These are phyloP conservation scores for Papio anubis DNA, from an alignment of 2,113 vertebrate genomes.

Conservation along the genomic window DNA sequence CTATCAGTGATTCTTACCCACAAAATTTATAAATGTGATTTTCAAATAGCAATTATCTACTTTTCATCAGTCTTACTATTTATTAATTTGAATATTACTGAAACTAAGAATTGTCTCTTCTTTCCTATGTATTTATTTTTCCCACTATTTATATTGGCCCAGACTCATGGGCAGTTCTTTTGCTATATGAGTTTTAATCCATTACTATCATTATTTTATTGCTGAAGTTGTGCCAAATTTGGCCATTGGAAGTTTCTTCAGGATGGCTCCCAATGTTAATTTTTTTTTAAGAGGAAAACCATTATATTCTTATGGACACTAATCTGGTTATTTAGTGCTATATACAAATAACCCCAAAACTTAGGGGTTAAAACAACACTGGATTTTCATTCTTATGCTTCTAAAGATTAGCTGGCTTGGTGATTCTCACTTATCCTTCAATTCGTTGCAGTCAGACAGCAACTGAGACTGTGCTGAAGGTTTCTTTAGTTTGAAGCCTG, in stretches of 20 bases:
- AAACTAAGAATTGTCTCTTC: background rate
- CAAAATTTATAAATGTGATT: slow-evolving; percentile 6
- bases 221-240: background rate
- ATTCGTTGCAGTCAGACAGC: background rate
- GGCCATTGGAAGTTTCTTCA: background rate
- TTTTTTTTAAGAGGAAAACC: background rate
- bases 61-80: background rate
- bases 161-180: background rate
- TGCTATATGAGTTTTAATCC: background rate
- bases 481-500: background rate
- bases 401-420: background rate
- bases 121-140: background rate
- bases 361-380: background rate
- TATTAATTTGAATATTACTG: background rate
- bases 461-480: background rate
- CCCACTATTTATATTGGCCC: background rate
- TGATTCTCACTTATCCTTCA: background rate
- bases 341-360: background rate
- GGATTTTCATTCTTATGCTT: background rate
- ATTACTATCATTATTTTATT: background rate
- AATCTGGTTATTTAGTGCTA: background rate
- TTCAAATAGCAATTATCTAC: background rate
- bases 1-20: background rate
- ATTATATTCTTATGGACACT: background rate
- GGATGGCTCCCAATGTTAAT: background rate